Evolutionary conservation across 2,888 invertebrate genomes (phyloP), one percentile per base, ranked within the genome.

Genomic region (Nomada fabriciana): DNA sequence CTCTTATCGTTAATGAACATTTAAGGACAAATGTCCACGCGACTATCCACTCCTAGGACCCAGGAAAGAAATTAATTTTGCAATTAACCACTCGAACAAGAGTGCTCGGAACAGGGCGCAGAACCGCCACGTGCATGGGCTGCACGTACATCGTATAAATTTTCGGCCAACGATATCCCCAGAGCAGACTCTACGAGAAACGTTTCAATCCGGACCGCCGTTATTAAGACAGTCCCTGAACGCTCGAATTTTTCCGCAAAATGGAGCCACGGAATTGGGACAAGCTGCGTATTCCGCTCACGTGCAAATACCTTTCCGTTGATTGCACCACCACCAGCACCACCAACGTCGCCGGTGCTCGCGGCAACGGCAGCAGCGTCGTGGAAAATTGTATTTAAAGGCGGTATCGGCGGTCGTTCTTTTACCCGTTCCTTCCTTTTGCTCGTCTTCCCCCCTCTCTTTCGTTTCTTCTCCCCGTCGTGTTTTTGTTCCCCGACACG

Each of bases 381-480:
- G 50, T 42, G 72, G 83, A 53, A 78, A 82, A 83, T 83, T 83
- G 83, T 83, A 82, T 83, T 83, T 83, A 82, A 83, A 83, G 82
- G 75, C 74, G 68, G 67, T 82, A 83, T 83, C 74, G 78, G 63
- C 57, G 60, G 53, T 60, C 25, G 64, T 55, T 59, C 52, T 42
- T 36, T 63, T 42, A 36, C 47, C 47, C 47, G 47, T 47, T 47
- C 13, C 47, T 11, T 47, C 47, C 15, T 68, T 74, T 63, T 57
- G 42, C 23, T 53, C 29, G 4, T 20, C 1, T 57, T 9, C 1
- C 36, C 15, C 15, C n/a, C 23, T 20, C 42, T 64, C 10, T 11
- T 18, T 60, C n/a, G 9, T 57, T 25, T 5, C 11, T 15, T 15
- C 10, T 20, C 13, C 11, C 3, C 42, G 11, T 10, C 36, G 23